Conservation (phyloP, 2,888 invertebrate genomes). For the Stenchaetothrips biformis region DNA sequence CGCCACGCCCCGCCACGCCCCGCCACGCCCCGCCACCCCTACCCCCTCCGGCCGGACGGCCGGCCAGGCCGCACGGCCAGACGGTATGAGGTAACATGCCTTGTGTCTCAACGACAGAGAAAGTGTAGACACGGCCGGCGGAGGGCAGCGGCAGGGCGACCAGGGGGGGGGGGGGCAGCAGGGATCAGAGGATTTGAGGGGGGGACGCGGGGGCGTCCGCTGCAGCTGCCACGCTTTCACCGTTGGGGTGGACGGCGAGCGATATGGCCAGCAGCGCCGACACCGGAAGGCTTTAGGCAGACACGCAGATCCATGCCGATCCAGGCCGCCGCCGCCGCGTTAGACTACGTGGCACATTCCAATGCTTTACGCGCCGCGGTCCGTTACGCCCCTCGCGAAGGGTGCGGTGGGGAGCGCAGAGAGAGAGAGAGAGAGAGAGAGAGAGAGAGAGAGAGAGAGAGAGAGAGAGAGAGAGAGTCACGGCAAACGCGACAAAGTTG, state of each 20-base stretch:
- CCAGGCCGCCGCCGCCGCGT: no score
- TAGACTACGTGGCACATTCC: no score
- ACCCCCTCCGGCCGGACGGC: no score
- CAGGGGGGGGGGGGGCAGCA: neutral
- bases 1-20: neutral
- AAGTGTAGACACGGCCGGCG: neutral
- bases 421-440: neutral
- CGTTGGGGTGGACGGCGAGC: no score
- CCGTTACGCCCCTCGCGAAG: no score
- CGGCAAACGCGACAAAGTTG: neutral
- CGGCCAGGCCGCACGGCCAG: neutral
- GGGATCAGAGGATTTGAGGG: no score
- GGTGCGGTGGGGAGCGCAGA: neutral
- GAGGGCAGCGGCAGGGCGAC: neutral
- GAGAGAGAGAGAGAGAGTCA: neutral
- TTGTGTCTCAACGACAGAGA: conserved; percentile 20
- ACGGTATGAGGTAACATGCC: conserved; percentile 20
- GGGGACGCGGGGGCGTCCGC: neutral
- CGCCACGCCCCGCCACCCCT: no score
- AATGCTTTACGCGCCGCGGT: no score
- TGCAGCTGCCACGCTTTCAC: neutral
- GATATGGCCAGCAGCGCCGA: neutral
- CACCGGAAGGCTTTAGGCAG: no score
- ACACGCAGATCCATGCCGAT: no score
- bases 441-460: neutral